These are phyloP conservation scores for Caenorhabditis auriculariae DNA, from an alignment of 2,888 invertebrate genomes.

Conservation along the genomic window DNA sequence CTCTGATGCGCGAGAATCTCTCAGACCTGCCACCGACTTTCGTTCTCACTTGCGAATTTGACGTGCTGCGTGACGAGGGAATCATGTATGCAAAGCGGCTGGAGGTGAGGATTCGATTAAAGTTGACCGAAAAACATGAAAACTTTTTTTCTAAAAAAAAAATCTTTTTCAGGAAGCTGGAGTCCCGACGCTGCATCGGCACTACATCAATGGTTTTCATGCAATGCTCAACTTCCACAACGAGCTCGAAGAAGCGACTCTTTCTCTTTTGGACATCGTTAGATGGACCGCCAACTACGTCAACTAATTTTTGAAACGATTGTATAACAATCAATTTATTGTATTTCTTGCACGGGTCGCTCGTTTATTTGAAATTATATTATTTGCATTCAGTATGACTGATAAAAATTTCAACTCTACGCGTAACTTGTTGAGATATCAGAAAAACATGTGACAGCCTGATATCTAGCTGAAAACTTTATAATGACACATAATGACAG, in stretches of 20 bases:
- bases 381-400: too few relatives aligned
- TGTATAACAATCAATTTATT: too few relatives aligned
- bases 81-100: slow-evolving; percentile 64
- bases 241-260: slow-evolving; percentile 37
- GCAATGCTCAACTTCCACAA: slow-evolving; percentile 52
- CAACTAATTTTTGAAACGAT: too few relatives aligned
- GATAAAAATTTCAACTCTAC: too few relatives aligned
- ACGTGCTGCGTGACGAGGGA: slow-evolving; percentile 65
- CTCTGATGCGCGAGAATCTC: slow-evolving; percentile 61
- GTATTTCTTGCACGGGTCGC: too few relatives aligned
- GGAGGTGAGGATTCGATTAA: slow-evolving; percentile 17
- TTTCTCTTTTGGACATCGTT: slow-evolving; percentile 25
- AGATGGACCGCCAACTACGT: too few relatives aligned
- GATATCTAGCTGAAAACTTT: too few relatives aligned
- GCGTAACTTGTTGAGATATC: too few relatives aligned
- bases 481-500: too few relatives aligned
- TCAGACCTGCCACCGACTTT: slow-evolving; percentile 62
- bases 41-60: slow-evolving; percentile 65
- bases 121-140: background rate
- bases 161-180: slow-evolving; percentile 26
- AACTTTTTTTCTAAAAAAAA: background rate
- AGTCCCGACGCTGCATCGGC: slow-evolving; percentile 53
- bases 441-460: too few relatives aligned
- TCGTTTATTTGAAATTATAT: too few relatives aligned
- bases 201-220: slow-evolving; percentile 51